Conservation (phyloP, 2,113 vertebrate species). For the Paralichthys olivaceus region DNA sequence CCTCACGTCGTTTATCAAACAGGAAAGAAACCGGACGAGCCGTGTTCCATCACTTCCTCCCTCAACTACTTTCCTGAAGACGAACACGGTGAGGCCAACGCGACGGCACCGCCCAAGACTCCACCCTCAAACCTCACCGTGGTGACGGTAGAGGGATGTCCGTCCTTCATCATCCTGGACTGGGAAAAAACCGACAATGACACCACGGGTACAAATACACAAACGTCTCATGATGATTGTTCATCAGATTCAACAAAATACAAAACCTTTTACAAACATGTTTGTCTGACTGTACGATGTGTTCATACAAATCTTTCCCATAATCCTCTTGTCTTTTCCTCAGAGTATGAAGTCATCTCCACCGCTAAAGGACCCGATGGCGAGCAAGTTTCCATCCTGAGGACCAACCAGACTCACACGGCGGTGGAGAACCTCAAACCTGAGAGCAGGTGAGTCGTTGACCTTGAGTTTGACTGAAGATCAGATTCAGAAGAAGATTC, state of each 20-base stretch:
- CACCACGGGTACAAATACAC: slow-evolving; percentile 94
- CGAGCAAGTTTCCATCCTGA: slow-evolving; percentile 89
- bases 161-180: slow-evolving; percentile 93
- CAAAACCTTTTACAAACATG: neutral
- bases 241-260: neutral
- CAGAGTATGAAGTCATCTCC: slow-evolving; percentile 95
- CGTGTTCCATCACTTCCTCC: slow-evolving; percentile 95
- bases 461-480: no score
- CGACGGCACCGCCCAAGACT: slow-evolving; percentile 85
- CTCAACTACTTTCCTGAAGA: slow-evolving; percentile 87
- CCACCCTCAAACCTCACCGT: slow-evolving; percentile 94
- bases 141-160: slow-evolving; percentile 95
- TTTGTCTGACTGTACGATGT: no score
- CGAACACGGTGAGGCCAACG: slow-evolving; percentile 79
- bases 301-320: neutral
- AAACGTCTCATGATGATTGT: no score
- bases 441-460: slow-evolving; percentile 87
- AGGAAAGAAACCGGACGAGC: slow-evolving; percentile 88
- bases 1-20: slow-evolving; percentile 92
- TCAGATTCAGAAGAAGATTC: neutral
- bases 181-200: slow-evolving; percentile 92
- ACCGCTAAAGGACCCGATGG: slow-evolving; percentile 88
- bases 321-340: slow-evolving; percentile 4
- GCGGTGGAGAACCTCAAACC: slow-evolving; percentile 95
- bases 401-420: slow-evolving; percentile 94